These are phyloP conservation scores for Tribolium castaneum DNA, from an alignment of 1,140 invertebrate genomes.

Conservation along the genomic window DNA sequence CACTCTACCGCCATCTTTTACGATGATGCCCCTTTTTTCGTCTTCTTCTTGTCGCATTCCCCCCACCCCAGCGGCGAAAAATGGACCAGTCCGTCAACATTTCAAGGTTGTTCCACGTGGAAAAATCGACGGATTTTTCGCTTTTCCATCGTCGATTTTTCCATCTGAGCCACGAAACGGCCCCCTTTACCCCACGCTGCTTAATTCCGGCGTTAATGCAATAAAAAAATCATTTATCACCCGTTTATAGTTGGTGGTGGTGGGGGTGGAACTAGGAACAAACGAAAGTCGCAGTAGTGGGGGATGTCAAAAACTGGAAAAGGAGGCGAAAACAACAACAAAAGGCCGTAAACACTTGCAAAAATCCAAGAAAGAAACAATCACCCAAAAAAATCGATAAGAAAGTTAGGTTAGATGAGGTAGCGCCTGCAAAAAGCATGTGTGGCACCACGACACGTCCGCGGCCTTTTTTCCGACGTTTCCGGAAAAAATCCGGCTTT, in stretches of 20 bases:
- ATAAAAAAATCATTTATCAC: slow-evolving; percentile 36
- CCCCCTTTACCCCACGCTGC: not conserved
- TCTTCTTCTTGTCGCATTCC: slow-evolving; percentile 54
- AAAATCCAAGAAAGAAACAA: not conserved
- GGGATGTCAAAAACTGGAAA: slow-evolving; percentile 45
- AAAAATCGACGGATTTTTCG: slow-evolving; percentile 13
- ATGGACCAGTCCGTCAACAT: slow-evolving; percentile 55
- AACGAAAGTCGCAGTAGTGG: slow-evolving; percentile 49
- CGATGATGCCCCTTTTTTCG: slow-evolving; percentile 58
- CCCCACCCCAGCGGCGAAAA: slow-evolving; percentile 54
- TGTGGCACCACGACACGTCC: not conserved
- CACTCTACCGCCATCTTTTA: slow-evolving; percentile 61
- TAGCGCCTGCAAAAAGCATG: not conserved
- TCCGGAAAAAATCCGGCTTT: slow-evolving; percentile 50
- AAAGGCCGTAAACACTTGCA: slow-evolving; percentile 8
- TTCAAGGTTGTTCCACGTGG: slow-evolving; percentile 7
- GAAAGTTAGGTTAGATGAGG: slow-evolving; percentile 61
- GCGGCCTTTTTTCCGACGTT: not conserved
- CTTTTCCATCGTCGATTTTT: not conserved
- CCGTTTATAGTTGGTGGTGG: slow-evolving; percentile 18
- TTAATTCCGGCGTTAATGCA: slow-evolving; percentile 14
- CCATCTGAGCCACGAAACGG: not conserved
- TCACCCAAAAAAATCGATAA: slow-evolving; percentile 61
- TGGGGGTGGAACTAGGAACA: slow-evolving; percentile 45
- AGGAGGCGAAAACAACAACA: slow-evolving; percentile 35